These are phyloP conservation scores for Drosophila ficusphila DNA, from an alignment of 1,140 invertebrate species.

Conservation along the genomic window DNA sequence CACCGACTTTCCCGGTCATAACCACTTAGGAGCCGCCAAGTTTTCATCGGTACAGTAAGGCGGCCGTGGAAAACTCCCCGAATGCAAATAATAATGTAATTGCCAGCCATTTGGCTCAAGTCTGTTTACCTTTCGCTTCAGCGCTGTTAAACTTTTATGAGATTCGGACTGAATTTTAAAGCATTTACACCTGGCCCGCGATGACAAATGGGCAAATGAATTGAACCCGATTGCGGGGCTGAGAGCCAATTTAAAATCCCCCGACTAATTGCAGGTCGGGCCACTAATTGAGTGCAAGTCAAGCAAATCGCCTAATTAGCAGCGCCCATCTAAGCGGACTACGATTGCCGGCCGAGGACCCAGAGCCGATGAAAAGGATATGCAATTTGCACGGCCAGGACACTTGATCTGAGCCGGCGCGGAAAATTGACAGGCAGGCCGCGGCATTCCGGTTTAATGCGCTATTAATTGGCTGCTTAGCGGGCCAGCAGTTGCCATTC, in stretches of 20 bases:
- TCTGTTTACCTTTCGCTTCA: constrained; percentile 32
- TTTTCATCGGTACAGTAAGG: constrained; percentile 28
- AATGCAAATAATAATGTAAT: constrained; percentile 78
- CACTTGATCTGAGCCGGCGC: constrained; percentile 44
- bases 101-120: constrained; percentile 54
- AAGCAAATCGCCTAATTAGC: constrained; percentile 70
- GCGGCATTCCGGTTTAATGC: constrained; percentile 41
- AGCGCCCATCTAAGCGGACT: constrained; percentile 48
- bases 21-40: constrained; percentile 54
- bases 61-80: constrained; percentile 48
- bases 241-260: constrained; percentile 35
- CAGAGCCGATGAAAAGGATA: constrained; percentile 46
- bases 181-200: constrained; percentile 56
- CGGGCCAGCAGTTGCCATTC: not conserved
- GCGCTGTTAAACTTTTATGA: constrained; percentile 50
- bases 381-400: constrained; percentile 60
- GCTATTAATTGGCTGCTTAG: constrained; percentile 62
- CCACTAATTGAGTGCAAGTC: constrained; percentile 70
- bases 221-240: constrained; percentile 16
- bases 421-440: constrained; percentile 18
- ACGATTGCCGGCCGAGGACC: not conserved
- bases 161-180: constrained; percentile 56
- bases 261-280: constrained; percentile 60
- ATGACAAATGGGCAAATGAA: constrained; percentile 51
- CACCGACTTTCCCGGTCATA: constrained; percentile 19